Percentiles rank a stretch among this genome's conserved stretches.
These are phyloP conservation scores for Aphodius sticticus DNA, from an alignment of 2,888 invertebrate genomes.

Conservation along the genomic window DNA sequence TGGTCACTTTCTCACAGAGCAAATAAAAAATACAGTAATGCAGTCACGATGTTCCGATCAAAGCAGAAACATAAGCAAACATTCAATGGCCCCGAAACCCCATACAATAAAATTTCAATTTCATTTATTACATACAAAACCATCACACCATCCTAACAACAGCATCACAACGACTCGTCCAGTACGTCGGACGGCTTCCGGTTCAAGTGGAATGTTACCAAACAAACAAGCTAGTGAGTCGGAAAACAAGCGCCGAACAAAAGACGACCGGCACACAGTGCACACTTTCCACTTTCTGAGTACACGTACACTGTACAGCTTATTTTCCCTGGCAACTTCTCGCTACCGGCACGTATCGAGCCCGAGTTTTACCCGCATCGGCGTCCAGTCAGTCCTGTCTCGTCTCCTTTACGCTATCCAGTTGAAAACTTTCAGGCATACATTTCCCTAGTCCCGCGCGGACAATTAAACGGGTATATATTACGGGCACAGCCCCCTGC, in stretches of 20 bases:
- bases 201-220: background rate
- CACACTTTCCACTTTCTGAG: background rate
- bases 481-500: background rate
- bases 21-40: too few species aligned
- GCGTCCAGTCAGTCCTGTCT: background rate
- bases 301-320: too few species aligned
- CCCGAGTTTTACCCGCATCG: background rate
- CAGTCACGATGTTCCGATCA: too few species aligned
- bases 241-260: background rate
- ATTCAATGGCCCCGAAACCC: too few species aligned
- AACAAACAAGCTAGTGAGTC: background rate
- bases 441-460: background rate
- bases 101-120: too few species aligned
- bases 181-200: background rate
- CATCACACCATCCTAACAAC: too few species aligned
- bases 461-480: background rate
- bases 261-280: background rate
- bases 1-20: too few species aligned
- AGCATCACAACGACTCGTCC: background rate
- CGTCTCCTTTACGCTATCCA: background rate
- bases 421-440: background rate
- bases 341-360: background rate
- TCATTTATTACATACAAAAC: too few species aligned
- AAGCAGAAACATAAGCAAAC: too few species aligned
- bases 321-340: too few species aligned